These are phyloP conservation scores for Silurus aristotelis DNA, from an alignment of 2,797 vertebrate genomes.

Conservation along the genomic window DNA sequence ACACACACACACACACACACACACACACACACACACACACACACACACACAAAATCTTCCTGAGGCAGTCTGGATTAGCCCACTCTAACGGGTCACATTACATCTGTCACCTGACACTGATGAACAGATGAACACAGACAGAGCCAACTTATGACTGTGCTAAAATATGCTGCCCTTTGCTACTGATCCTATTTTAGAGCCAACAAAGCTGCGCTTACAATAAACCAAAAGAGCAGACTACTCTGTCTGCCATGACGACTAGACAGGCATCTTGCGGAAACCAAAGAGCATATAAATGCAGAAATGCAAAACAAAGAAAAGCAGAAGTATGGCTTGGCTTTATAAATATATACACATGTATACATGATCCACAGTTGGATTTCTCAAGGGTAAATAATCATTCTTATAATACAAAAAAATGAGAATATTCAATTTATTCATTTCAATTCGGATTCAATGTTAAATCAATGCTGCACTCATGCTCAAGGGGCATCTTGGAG, in stretches of 20 bases:
- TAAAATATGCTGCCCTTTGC: not conserved
- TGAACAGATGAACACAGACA: not conserved
- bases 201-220: not conserved
- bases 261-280: not conserved
- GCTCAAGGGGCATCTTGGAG: not conserved
- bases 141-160: not conserved
- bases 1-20: slow-evolving; percentile 16
- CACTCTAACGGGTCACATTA: slow-evolving; percentile 19
- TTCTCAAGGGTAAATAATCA: not conserved
- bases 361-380: not conserved
- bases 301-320: no score
- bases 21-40: not conserved
- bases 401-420: not conserved
- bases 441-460: not conserved
- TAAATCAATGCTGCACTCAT: not conserved
- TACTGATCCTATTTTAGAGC: not conserved
- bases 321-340: not conserved
- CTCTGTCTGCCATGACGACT: not conserved
- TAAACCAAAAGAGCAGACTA: not conserved
- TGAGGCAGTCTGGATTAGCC: slow-evolving; percentile 24
- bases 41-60: slow-evolving; percentile 14
- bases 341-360: not conserved
- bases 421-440: not conserved
- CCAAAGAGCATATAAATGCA: not conserved
- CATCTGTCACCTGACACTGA: slow-evolving; percentile 29